Evolutionary conservation across 2,888 invertebrate genomes (phyloP).

Genomic region (Pammene aurita): DNA sequence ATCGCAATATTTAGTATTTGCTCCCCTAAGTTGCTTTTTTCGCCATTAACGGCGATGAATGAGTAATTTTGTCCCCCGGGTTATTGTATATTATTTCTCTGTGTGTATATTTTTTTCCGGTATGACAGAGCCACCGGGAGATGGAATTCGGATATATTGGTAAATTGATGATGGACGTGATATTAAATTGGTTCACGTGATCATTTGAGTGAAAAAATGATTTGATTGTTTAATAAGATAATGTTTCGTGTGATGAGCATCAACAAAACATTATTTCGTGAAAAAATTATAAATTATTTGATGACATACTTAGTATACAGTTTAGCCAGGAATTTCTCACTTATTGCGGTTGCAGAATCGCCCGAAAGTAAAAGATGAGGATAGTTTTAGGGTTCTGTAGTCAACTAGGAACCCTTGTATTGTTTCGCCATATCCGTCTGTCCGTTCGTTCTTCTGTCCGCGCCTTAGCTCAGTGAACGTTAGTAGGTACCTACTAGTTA

Average conservation of each 20-base stretch:
- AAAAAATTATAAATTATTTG: no score
- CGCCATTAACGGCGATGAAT: constrained; percentile 33
- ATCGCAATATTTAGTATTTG: constrained; percentile 44
- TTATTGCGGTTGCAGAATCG: no score
- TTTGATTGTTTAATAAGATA: constrained; percentile 12
- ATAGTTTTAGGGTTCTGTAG: no score
- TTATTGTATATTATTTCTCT: constrained; percentile 22
- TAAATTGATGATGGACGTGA: constrained; percentile 4
- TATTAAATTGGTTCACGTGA: constrained; percentile 6
- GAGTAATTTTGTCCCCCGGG: constrained; percentile 29
- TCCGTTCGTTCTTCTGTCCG: no score
- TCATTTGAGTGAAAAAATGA: background rate
- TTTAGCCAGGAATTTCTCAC: no score
- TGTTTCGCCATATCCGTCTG: no score
- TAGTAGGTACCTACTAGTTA: no score
- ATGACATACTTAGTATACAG: no score
- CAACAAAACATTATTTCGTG: no score
- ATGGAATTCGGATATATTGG: background rate
- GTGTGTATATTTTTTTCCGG: constrained; percentile 15
- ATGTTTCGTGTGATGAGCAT: background rate
- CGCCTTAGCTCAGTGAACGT: no score
- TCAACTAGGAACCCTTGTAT: no score
- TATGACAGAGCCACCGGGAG: constrained; percentile 9
- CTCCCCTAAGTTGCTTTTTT: constrained; percentile 50
- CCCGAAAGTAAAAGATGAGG: no score